Conservation (phyloP, 2,888 invertebrate genomes). For the Diachrysia chrysitis region DNA sequence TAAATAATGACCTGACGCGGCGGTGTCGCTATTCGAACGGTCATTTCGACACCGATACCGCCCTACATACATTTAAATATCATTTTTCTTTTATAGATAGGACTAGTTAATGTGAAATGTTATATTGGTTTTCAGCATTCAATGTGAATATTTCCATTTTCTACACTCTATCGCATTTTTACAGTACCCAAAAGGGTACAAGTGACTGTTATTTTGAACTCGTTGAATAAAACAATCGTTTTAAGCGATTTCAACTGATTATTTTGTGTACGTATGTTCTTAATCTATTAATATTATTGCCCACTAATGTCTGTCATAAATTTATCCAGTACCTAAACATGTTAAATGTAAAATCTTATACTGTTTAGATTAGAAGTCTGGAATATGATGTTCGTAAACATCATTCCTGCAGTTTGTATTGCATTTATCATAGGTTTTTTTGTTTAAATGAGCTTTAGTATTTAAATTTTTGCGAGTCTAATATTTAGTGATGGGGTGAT, state of each 20-base stretch:
- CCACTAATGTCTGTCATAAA: conserved; percentile 44
- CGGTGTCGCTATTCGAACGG: too few relatives aligned
- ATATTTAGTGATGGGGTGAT: conserved; percentile 71
- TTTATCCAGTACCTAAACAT: conserved; percentile 40
- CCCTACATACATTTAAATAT: too few relatives aligned
- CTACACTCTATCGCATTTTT: conserved; percentile 86
- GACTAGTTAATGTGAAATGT: conserved; percentile 55
- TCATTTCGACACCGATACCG: too few relatives aligned
- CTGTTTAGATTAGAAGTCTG: conserved; percentile 52
- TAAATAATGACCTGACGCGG: too few relatives aligned
- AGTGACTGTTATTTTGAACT: conserved; percentile 47
- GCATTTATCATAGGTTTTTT: conserved; percentile 68
- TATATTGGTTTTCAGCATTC: conserved; percentile 83
- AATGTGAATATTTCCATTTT: conserved; percentile 79
- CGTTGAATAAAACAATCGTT: conserved; percentile 25
- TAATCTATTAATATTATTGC: conserved; percentile 25
- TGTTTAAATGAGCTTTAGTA: conserved; percentile 65
- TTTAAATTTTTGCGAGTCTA: conserved; percentile 46
- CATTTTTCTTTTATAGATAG: conserved; percentile 14
- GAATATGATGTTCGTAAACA: conserved; percentile 44
- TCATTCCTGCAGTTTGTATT: conserved; percentile 60
- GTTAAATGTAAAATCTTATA: conserved; percentile 25
- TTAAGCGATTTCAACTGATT: conserved; percentile 24
- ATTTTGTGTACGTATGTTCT: conserved; percentile 29
- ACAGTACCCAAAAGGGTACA: conserved; percentile 44